Base-by-base conservation (phyloP, 1,140 invertebrate species). In the Meloidogyne hapla region DNA sequence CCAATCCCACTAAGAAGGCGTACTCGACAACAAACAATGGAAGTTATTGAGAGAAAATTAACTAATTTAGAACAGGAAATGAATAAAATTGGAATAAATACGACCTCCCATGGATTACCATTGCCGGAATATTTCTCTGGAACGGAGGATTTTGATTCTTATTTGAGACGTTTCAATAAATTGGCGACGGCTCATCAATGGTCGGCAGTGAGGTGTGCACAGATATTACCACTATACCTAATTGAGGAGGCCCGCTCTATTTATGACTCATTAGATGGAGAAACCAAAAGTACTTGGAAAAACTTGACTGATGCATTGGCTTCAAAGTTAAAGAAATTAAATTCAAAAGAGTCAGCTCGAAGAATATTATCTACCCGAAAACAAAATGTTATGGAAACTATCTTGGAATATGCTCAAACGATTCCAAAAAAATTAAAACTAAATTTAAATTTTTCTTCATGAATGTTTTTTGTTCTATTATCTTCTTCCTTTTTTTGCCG, bases 151-250 rank as follows among this genome's bases (percentile, higher is more conserved):
- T 69, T 69, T 33, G 18, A 69, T 6, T 15, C 23, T 28, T 71
- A 71, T 61, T 21, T 71, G 1, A 61, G 45, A 23, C 13, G 3
- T 4, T 71, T 71, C 42, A 71, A 71, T 71, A 15, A 42, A 12
- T 18, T 71, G 1, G 42, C 69, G 0, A 71, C 69, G 2, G 69
- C 69, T 0, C 42, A 71, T 6, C 45, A 18, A 3, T 71, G 69
- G 69, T n/a, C n/a, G n/a, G n/a, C n/a, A n/a, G 10, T 5, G 45
- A 3, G 18, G 0, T 56, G 69, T 62, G 21, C 69, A 0, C 69
- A 71, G 21, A 71, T 71, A n/a, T 62, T 71, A 15, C 69, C 69
- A 1, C 4, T 71, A 21, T 71, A 48, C 15, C n/a, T 71, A 18
- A n/a, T 48, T 5, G 69, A 62, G 15, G 10, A 38, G 5, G 69